Evolutionary conservation across 2,113 vertebrate genomes (phyloP), one percentile per base, ranked within the genome.

Genomic region (Helogale parvula): DNA sequence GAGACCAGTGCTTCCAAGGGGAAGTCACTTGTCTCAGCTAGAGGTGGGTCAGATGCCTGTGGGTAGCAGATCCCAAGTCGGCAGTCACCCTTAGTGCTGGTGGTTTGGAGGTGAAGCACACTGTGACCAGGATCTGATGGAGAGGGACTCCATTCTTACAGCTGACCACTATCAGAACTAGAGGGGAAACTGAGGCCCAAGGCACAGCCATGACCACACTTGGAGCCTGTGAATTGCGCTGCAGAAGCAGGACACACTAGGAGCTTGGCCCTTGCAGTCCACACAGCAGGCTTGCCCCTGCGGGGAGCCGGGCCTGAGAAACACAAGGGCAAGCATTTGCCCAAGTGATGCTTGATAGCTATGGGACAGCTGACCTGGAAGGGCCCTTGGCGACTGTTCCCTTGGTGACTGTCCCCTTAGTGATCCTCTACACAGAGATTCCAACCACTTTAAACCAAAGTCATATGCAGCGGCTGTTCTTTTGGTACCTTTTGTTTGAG

Each of bases 401-500:
- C 97, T 97, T 97, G 96, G 97, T 19, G 97, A 98, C 98, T 90
- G 76, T 96, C 94, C 97, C 97, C 95, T 98, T 97, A 96, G 94
- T 23, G 63, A 97, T 95, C 66, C 38, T 93, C 93, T 81, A n/a
- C 71, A 79, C 38, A 74, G 93, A 98, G 87, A 94, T 95, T 93
- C 81, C 68, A 93, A 85, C 93, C 93, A 91, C 84, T 96, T 94
- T 88, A 94, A 90, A 94, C 91, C 84, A 47, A 96, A 97, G 95
- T 96, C 96, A 79, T 21, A 80, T 92, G 66, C 94, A 68, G 71
- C 21, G 91, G 90, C 94, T 96, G 81, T 94, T 96, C 87, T 94
- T 94, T 90, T 91, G 63, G 72, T 87, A 69, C 77, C 88, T 97
- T 97, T 98, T 98, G 96, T 96, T 88, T 86, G 94, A 95, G 88